Percentiles rank a stretch among this genome's conserved stretches.
phyloP scores from a whole-genome alignment of 2,797 vertebrate species.

The Cirrhinus mrigala region DNA sequence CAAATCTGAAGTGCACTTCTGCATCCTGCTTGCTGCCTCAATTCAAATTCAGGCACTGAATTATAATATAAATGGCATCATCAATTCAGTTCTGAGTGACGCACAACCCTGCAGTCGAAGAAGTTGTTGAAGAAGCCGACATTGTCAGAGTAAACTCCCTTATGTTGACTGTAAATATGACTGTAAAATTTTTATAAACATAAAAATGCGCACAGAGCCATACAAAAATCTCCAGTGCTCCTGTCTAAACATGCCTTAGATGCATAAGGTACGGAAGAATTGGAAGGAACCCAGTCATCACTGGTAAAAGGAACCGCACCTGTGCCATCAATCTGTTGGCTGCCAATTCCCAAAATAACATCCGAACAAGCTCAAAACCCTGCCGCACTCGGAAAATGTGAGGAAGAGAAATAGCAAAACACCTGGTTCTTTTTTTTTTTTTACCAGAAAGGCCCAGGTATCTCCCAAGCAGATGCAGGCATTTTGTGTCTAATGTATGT shows the following conservation, averaged over 20 bases:
- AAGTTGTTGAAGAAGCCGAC: neutral
- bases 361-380: conserved; percentile 21
- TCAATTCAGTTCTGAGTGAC: neutral
- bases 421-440: conserved; percentile 58
- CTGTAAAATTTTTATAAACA: conserved; percentile 38
- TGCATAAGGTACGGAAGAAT: neutral
- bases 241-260: conserved; percentile 39
- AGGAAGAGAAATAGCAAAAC: conserved; percentile 38
- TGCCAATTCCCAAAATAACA: conserved; percentile 53
- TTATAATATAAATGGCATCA: neutral
- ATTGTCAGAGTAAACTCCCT: conserved; percentile 18
- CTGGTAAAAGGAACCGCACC: conserved; percentile 36
- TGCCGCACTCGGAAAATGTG: neutral
- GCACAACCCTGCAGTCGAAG: neutral
- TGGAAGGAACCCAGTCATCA: neutral
- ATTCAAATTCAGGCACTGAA: neutral
- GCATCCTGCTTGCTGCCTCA: neutral
- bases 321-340: conserved; percentile 38
- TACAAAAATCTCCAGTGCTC: neutral
- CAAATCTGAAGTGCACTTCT: neutral
- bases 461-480: conserved; percentile 67
- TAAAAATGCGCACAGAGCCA: conserved; percentile 14
- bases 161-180: conserved; percentile 33
- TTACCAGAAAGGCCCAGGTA: conserved; percentile 62
- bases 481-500: conserved; percentile 64